Base-by-base conservation (phyloP, 2,113 vertebrate genomes). In the Stigmatopora argus region DNA sequence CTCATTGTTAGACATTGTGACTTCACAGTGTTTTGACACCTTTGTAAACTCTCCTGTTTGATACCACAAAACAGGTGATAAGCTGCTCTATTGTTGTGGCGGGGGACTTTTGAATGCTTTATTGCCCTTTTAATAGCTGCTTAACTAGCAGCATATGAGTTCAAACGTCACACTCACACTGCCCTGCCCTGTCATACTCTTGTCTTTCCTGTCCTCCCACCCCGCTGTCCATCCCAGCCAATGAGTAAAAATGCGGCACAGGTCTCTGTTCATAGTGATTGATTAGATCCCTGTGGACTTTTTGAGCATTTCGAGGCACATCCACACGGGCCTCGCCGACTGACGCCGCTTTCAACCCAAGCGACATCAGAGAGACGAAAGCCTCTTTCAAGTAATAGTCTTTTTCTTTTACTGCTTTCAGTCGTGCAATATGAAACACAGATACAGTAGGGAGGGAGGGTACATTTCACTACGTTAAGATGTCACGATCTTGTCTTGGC, bases 281-380 rank as follows among this genome's bases (percentile, higher is more conserved):
- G 81, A 83, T 86, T 84, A 75, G 83, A 75, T 79, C 76, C 73
- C 75, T 65, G 48, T 46, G 66, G 75, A 60, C 62, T 75, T 64
- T 55, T 55, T 75, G 52, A 78, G 71, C 74, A 69, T 67, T 79
- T 66, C 17, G 64, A 49, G 57, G 63, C 69, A 65, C 13, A 3
- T 52, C 41, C 21, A 14, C 57, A 72, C 3, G 84, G 79, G 66
- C 51, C 45, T 64, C 17, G 65, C 67, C 62, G 23, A 57, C 72
- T 18, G 52, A 45, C 35, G n/a, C 58, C 17, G 35, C 57, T 41
- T 41, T 41, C 57, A 41, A 35, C 35, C 12, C 35, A 1, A 7
- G 35, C 12, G 44, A 21, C 11, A 44, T 60, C 18, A 38, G 34
- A 59, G 18, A 0, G 18, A 38, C 35, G 9, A 4, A 34, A 60